Evolutionary conservation across 2,113 vertebrate genomes (phyloP).

Genomic region (Phyllopteryx taeniolatus): DNA sequence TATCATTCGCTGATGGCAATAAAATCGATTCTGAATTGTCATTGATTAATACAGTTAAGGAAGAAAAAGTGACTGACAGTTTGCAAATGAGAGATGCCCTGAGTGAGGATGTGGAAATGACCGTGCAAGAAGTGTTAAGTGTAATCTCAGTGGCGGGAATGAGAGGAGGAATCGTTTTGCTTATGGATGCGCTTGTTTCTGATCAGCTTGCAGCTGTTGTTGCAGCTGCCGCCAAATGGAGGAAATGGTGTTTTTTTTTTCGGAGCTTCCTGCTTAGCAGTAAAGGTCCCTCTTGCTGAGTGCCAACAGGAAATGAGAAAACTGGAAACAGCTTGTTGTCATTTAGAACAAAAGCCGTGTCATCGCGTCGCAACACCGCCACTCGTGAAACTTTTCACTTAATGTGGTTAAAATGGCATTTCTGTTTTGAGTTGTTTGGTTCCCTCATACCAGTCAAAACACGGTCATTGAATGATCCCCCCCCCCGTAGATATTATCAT

Average conservation of each 20-base stretch:
- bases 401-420: not conserved
- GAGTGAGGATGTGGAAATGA: conserved; percentile 1
- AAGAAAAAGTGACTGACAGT: not conserved
- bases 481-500: too few relatives aligned
- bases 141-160: not conserved
- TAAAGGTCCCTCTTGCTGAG: not conserved
- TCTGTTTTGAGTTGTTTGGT: not conserved
- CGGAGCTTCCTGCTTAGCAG: conserved; percentile 22
- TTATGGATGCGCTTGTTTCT: not conserved
- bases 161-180: not conserved
- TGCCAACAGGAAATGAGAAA: conserved; percentile 4
- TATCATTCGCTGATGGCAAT: too few relatives aligned
- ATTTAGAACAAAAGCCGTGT: not conserved
- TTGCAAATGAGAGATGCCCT: not conserved
- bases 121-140: not conserved
- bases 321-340: not conserved
- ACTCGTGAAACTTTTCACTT: not conserved
- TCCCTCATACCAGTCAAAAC: not conserved
- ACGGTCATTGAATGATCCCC: not conserved
- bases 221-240: conserved; percentile 24
- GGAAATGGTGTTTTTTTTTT: conserved; percentile 40
- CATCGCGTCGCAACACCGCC: not conserved
- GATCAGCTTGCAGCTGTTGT: conserved; percentile 31
- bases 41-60: too few relatives aligned
- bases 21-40: too few relatives aligned